Conservation (phyloP, 2,113 vertebrate species). For the Empidonax traillii region DNA sequence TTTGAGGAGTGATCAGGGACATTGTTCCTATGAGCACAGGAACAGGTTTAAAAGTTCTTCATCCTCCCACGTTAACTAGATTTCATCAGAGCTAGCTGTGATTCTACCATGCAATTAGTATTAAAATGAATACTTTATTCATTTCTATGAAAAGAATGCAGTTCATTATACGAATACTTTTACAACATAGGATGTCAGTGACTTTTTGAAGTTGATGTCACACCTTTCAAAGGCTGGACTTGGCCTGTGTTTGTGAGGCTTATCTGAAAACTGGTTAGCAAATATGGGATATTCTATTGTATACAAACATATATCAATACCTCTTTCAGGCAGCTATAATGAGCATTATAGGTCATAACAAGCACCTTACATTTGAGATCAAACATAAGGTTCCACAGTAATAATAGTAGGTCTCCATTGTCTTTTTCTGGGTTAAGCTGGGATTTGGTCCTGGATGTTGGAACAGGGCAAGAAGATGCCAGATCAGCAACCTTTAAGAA, state of each 20-base stretch:
- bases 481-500: not conserved
- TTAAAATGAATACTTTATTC: not conserved
- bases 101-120: not conserved
- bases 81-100: not conserved
- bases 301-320: not conserved
- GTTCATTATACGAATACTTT: not conserved
- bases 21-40: not conserved
- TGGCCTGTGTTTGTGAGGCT: not conserved
- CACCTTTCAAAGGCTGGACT: not conserved
- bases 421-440: slow-evolving; percentile 11
- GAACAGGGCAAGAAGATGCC: not conserved
- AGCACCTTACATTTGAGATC: not conserved
- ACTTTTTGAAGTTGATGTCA: not conserved
- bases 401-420: not conserved
- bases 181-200: not conserved
- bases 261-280: not conserved
- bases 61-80: not conserved
- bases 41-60: not conserved
- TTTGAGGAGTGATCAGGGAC: not conserved
- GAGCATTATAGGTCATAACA: not conserved
- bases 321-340: not conserved
- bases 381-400: not conserved
- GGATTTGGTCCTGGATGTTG: not conserved
- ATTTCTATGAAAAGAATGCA: not conserved
- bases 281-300: not conserved